Evolutionary conservation across 2,113 vertebrate genomes (phyloP), one percentile per base, ranked within the genome.

Genomic region (Clarias macrocephalus): DNA sequence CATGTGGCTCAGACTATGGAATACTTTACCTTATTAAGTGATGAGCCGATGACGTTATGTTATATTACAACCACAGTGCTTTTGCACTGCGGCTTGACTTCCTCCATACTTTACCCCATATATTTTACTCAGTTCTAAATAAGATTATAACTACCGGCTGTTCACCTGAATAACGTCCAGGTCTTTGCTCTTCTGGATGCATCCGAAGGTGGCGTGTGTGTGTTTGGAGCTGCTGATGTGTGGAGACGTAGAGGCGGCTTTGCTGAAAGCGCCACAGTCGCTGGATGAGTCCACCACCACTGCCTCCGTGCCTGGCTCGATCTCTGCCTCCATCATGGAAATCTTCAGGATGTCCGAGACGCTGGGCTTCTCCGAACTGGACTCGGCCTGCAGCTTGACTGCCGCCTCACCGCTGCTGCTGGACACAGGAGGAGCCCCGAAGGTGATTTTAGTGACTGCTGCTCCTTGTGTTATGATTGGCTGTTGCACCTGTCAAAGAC

Each of bases 321-420:
- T 97, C 94, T 98, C 97, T 57, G 98, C 97, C 95, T 99, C 97
- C 96, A 99, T 96, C 98, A 99, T 95, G 93, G 98, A 99, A 95
- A 99, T 99, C 95, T 97, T 98, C 93, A 99, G 94, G 93, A 97
- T 96, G 95, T 99, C 98, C 3, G 97, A 97, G 91, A 97, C 96
- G 0, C 96, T 95, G 80, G 97, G 90, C 93, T 99, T 97, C 87
- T 92, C 94, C 82, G 95, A 92, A 93, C 93, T 94, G 73, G 95
- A 94, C 91, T 96, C 94, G 3, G 95, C 94, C 89, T 95, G 93
- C 91, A 95, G 92, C 89, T 95, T 94, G 88, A 95, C 94, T 25
- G 94, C 91, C 85, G 93, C 93, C 88, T 96, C 95, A 42, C 94
- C 94, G 93, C 95, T 93, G 93, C 95, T 95, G 92, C 95, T 95